phyloP scores from a whole-genome alignment of 1,140 invertebrate species.

The Gyrodactylus salaris region DNA sequence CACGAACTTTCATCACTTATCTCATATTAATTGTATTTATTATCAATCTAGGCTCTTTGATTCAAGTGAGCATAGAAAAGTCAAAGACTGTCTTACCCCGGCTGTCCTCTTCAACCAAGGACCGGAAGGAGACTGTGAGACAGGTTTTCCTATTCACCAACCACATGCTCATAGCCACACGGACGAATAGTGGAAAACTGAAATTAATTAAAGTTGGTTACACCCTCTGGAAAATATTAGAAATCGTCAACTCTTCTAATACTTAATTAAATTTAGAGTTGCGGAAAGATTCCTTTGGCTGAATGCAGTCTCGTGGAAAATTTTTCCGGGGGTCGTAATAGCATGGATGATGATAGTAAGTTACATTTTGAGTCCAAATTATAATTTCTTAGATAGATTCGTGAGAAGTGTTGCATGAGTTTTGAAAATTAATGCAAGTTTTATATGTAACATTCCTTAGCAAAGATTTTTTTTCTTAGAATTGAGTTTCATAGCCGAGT shows the following conservation, averaged over 20 bases:
- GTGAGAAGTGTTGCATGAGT: neutral
- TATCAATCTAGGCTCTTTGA: conserved; percentile 30
- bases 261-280: conserved; percentile 13
- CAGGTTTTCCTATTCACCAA: conserved; percentile 59
- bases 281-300: conserved; percentile 44
- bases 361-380: no score
- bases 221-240: neutral
- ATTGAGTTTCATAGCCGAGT: no score
- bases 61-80: conserved; percentile 33
- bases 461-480: no score
- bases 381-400: neutral
- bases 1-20: neutral
- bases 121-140: conserved; percentile 34
- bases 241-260: no score
- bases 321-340: conserved; percentile 23
- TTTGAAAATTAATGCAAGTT: neutral
- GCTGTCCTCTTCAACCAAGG: conserved; percentile 24
- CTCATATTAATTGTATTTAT: conserved; percentile 6
- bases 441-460: no score
- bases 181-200: conserved; percentile 42
- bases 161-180: conserved; percentile 43
- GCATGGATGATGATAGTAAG: conserved; percentile 24
- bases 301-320: conserved; percentile 47
- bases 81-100: conserved; percentile 24
- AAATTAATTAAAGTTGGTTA: conserved; percentile 37